These are phyloP conservation scores for Macrophya annulata DNA, from an alignment of 2,888 invertebrate species.

Conservation along the genomic window DNA sequence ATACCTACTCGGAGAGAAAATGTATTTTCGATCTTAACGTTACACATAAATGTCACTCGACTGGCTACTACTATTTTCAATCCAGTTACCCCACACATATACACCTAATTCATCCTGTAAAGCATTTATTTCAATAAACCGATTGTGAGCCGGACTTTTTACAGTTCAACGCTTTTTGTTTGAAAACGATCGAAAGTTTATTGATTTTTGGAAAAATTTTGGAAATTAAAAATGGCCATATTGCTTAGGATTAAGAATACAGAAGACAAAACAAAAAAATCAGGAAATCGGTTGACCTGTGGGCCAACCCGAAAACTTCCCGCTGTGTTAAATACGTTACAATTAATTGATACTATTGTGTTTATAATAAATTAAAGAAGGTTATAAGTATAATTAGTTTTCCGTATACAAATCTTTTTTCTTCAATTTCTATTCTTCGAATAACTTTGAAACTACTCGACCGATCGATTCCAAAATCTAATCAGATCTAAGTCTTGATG, in stretches of 20 bases:
- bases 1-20: not conserved
- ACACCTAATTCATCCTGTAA: not conserved
- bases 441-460: too few species aligned
- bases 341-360: too few species aligned
- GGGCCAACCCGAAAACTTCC: too few species aligned
- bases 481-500: too few species aligned
- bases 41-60: constrained; percentile 25
- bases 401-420: too few species aligned
- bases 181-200: constrained; percentile 13
- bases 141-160: not conserved
- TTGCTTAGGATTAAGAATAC: not conserved
- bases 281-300: too few species aligned
- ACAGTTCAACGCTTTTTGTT: constrained; percentile 22
- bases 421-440: too few species aligned
- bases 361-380: too few species aligned
- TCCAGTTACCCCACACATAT: not conserved
- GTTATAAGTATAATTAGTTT: too few species aligned
- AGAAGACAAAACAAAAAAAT: not conserved
- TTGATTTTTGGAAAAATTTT: not conserved
- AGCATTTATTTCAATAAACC: constrained; percentile 42
- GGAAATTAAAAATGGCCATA: constrained; percentile 1
- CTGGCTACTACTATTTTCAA: not conserved
- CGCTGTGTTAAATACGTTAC: too few species aligned
- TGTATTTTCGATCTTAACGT: not conserved
- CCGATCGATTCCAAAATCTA: too few species aligned